Evolutionary conservation across 2,888 invertebrate species (phyloP).

Genomic region (Hetaerina titia): DNA sequence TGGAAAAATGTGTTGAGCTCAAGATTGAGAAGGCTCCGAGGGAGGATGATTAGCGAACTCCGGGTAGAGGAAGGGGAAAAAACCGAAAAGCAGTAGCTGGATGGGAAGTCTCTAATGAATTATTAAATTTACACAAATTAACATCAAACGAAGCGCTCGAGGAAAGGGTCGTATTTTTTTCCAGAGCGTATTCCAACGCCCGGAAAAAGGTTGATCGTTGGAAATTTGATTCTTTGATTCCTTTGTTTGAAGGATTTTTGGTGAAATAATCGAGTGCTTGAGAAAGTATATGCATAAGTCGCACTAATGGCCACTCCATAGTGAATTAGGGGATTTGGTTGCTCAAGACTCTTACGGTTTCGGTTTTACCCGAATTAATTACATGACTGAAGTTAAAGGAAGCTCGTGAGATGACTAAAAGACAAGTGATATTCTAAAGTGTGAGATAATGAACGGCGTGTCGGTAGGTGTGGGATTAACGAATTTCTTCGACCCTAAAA

Average conservation of each 20-base stretch:
- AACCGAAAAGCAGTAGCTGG: background rate
- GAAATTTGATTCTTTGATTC: background rate
- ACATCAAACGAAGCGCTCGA: background rate
- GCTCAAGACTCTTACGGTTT: background rate
- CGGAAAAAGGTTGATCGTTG: background rate
- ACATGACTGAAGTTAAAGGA: background rate
- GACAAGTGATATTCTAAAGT: background rate
- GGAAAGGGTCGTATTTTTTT: background rate
- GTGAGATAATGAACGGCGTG: background rate
- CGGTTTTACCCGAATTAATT: background rate
- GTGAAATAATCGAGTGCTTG: background rate
- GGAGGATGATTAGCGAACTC: background rate
- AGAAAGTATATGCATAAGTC: background rate
- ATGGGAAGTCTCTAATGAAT: background rate
- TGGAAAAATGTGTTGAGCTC: background rate
- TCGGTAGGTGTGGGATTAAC: background rate
- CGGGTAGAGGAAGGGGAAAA: background rate
- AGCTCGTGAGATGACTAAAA: background rate
- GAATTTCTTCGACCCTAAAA: too few species aligned
- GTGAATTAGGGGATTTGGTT: background rate
- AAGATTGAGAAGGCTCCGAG: background rate
- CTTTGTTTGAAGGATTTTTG: background rate
- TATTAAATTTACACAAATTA: slow-evolving; percentile 14
- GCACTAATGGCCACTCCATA: background rate
- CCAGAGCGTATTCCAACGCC: background rate